Percentiles rank a stretch among this genome's conserved stretches.
These are phyloP conservation scores for Asobara japonica DNA, from an alignment of 1,140 invertebrate genomes.

Conservation along the genomic window DNA sequence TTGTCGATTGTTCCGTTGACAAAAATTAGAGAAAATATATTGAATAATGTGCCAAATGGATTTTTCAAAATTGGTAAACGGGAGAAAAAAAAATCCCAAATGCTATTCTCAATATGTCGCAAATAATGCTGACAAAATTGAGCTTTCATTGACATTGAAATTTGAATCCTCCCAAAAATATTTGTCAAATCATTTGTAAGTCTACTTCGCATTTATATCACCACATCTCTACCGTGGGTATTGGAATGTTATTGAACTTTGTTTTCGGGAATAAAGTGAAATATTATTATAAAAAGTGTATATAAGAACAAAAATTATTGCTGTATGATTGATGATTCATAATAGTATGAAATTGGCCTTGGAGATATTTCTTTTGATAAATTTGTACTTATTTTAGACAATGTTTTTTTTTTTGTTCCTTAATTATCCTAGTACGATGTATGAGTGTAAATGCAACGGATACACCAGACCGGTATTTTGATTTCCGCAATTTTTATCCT, in stretches of 20 bases:
- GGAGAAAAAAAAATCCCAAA: too few relatives aligned
- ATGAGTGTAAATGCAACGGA: not conserved
- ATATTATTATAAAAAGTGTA: not conserved
- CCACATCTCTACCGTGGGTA: not conserved
- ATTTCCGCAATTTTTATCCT: not conserved
- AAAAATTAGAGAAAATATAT: not conserved
- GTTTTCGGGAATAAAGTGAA: not conserved
- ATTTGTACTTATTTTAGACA: slow-evolving; percentile 16
- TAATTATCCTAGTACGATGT: not conserved
- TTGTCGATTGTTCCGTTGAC: not conserved
- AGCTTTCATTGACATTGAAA: too few relatives aligned
- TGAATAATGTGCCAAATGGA: not conserved
- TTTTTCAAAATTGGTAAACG: not conserved
- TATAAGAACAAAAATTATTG: not conserved
- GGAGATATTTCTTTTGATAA: not conserved
- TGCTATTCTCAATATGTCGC: too few relatives aligned
- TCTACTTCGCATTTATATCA: not conserved
- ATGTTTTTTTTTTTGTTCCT: not conserved
- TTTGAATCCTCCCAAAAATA: too few relatives aligned
- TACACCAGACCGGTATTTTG: slow-evolving; percentile 13
- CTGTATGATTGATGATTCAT: not conserved
- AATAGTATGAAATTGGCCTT: not conserved
- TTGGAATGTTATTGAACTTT: not conserved
- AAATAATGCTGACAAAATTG: too few relatives aligned
- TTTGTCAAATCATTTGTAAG: too few relatives aligned